Evolutionary conservation across 2,888 invertebrate genomes (phyloP), one percentile per base, ranked within the genome.

Genomic region (Cistogaster globosa): DNA sequence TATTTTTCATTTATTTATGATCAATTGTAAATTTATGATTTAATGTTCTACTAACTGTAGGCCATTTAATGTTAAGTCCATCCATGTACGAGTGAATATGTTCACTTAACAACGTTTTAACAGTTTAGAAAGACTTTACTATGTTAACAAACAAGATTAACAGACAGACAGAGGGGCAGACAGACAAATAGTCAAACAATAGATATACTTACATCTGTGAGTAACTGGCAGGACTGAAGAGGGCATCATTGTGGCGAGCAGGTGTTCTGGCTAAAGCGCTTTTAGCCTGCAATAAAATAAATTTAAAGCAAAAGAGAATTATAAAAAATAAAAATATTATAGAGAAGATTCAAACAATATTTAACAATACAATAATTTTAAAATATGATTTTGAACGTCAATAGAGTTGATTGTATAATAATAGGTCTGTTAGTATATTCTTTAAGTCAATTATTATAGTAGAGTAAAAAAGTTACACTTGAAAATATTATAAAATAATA

Each of bases 181-280:
- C 57, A 60, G 36, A 22, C 18, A 76, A 75, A 74, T 69, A 69
- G 57, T 36, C 16, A 74, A 55, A 65, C 16, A 22, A 65, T 48
- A 65, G 68, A 53, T 16, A 83, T 88, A 91, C 90, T 90, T 90
- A 92, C 88, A 92, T 89, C 20, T 92, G 93, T 32, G 92, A 91
- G 87, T 91, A 92, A 87, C 90, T 92, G 67, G 89, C 91, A 22
- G 93, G 92, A 87, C 91, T 92, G 78, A 92, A 92, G 68, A 90
- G 89, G 14, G 85, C 87, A 58, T 89, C 90, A 69, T 87, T 88
- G 62, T 91, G 90, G 36, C 90, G 89, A 78, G 88, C 90, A 84
- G 91, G 89, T 74, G 91, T 91, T 88, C 89, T 88, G 69, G 90
- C 88, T 84, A 89, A 83, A 74, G 88, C 78, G 75, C 88, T 87